A percentile compares a stretch with the other conserved stretches of the same genome.
phyloP scores from a whole-genome alignment of 2,888 invertebrate species.

The Agonum fuliginosum region DNA sequence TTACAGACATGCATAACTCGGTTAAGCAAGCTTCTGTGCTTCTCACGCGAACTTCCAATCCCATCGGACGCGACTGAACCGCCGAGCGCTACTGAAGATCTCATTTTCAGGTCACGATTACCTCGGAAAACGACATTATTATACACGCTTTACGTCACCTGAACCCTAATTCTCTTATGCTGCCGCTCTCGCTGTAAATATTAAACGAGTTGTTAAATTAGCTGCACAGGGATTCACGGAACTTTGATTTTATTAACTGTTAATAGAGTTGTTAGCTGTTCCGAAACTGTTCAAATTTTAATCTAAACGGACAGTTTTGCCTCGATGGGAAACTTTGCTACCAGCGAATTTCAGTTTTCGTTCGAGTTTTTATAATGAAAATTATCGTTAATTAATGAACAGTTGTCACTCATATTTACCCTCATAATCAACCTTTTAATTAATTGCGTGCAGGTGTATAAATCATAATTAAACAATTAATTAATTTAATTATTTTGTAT shows the following conservation, averaged over 20 bases:
- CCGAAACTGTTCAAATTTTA: slow-evolving; percentile 10
- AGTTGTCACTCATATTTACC: not conserved
- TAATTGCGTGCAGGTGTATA: not conserved
- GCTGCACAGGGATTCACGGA: slow-evolving; percentile 20
- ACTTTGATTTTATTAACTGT: slow-evolving; percentile 47
- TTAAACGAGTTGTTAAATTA: slow-evolving; percentile 44
- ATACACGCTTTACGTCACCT: slow-evolving; percentile 1
- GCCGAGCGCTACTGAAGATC: no score
- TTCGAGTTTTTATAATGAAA: slow-evolving; percentile 2
- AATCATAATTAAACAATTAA: no score
- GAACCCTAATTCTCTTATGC: slow-evolving; percentile 25
- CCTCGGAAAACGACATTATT: slow-evolving; percentile 31
- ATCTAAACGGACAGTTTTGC: slow-evolving; percentile 1
- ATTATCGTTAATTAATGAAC: not conserved
- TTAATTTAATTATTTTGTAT: no score
- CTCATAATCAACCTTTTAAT: not conserved
- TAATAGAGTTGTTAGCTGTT: slow-evolving; percentile 27
- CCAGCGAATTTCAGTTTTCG: no score
- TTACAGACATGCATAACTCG: slow-evolving; percentile 43
- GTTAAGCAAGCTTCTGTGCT: not conserved
- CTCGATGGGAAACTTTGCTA: not conserved
- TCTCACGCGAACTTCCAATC: slow-evolving; percentile 23
- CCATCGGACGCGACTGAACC: slow-evolving; percentile 43
- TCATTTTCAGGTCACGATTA: slow-evolving; percentile 46
- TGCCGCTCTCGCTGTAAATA: slow-evolving; percentile 27